These are phyloP conservation scores for Panagrolaimus sp. DNA, from an alignment of 1,140 invertebrate species.

Conservation along the genomic window DNA sequence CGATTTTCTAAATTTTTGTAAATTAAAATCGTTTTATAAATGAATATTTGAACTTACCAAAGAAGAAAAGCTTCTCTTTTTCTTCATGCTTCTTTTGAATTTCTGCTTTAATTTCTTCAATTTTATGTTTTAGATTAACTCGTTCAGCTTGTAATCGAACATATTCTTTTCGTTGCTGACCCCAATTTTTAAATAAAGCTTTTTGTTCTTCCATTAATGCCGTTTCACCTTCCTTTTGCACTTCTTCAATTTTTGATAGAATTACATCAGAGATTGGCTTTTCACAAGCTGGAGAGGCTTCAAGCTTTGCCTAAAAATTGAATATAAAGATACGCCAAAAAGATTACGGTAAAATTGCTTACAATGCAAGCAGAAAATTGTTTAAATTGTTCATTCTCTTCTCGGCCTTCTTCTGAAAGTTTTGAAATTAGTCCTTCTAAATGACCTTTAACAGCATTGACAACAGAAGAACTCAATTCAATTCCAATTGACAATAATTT, in stretches of 20 bases:
- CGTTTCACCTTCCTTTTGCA: conserved; percentile 21
- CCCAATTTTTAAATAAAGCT: conserved; percentile 42
- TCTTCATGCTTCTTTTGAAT: conserved; percentile 28
- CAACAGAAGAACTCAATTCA: background rate
- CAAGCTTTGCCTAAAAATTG: conserved; percentile 1
- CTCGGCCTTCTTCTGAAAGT: background rate
- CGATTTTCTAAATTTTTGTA: too few species aligned
- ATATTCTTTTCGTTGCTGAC: conserved; percentile 35
- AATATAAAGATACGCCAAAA: background rate
- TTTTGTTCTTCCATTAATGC: conserved; percentile 25
- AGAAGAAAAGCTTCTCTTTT: conserved; percentile 47
- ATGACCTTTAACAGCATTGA: background rate
- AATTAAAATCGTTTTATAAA: too few species aligned
- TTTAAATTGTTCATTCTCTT: conserved; percentile 7
- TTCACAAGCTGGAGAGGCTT: background rate
- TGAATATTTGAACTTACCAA: too few species aligned
- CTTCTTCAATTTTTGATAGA: too few species aligned
- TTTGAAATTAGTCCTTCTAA: background rate
- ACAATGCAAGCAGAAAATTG: background rate
- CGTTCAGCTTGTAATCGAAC: conserved; percentile 26
- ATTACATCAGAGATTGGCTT: too few species aligned
- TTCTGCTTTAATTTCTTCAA: conserved; percentile 41
- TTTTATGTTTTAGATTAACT: conserved; percentile 28
- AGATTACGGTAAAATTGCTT: background rate
- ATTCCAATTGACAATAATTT: background rate